Percentiles rank a stretch among this genome's conserved stretches.
These are phyloP conservation scores for Seriola dumerili DNA, from an alignment of 2,113 vertebrate species.

Conservation along the genomic window DNA sequence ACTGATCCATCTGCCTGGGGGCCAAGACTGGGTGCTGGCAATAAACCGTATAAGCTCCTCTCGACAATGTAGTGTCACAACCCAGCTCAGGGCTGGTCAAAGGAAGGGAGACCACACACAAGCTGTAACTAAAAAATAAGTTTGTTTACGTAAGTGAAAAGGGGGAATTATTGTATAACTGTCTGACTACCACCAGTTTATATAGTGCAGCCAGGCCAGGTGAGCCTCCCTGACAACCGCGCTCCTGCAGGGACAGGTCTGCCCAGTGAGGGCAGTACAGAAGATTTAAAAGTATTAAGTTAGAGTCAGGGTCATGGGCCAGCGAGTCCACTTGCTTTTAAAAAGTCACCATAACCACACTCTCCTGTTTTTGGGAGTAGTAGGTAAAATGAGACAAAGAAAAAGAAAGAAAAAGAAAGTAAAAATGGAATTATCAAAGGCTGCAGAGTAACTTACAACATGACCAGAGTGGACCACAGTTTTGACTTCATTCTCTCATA, in stretches of 20 bases:
- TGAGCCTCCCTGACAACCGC: neutral
- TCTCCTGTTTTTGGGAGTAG: neutral
- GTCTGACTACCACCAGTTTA: neutral
- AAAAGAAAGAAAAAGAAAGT: no score
- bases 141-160: neutral
- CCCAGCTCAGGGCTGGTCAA: neutral
- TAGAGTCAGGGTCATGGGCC: neutral
- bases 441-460: no score
- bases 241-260: neutral
- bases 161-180: neutral
- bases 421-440: no score
- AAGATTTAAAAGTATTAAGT: no score
- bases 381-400: no score
- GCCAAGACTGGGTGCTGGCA: neutral
- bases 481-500: no score
- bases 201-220: no score
- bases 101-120: neutral
- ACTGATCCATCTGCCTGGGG: slow-evolving; percentile 7
- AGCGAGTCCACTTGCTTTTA: neutral
- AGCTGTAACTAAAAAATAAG: neutral
- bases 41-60: slow-evolving; percentile 9
- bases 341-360: no score
- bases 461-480: no score
- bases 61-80: neutral
- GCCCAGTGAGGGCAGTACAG: neutral